Evolutionary conservation across 2,797 vertebrate genomes (phyloP), one percentile per base, ranked within the genome.

Genomic region (Sternarchorhynchus goeldii): DNA sequence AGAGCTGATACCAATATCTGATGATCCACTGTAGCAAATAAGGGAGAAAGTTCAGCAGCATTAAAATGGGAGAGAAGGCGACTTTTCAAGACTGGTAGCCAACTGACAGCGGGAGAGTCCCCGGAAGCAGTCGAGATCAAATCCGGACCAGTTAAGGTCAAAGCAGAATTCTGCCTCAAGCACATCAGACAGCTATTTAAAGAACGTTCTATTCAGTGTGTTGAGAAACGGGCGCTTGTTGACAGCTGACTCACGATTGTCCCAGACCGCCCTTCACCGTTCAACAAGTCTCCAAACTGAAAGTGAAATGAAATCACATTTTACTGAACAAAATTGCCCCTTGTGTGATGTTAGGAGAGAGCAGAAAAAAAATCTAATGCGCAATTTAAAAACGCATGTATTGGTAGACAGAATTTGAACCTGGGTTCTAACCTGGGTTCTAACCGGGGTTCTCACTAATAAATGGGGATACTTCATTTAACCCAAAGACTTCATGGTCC

Each of bases 401-500:
- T 10, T 57, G 45, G 31, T 70, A 50, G 45, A 18, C 53, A 71
- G 55, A 39, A 58, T 58, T 58, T 72, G 69, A 55, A 72, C 5
- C 25, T 25, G 25, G 25, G 55, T 18, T 18, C 50, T 20, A 55
- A 72, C 5, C 25, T 25, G 25, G 25, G 55, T 18, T 18, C 50
- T 20, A 25, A 45, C 32, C 2, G 58, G 31, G 34, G 20, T 72
- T 58, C 31, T 70, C 53, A 70, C 68, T 58, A 58, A 72, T 72
- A 72, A 31, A 5, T 72, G 31, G 12, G 34, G 25, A 25, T 72
- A 16, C n/a, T 58, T 21, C 25, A 57, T 58, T 72, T 31, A 58
- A 72, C 50, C 55, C 55, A 36, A 20, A 72, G 53, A 55, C 69
- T 72, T 72, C 57, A 72, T 36, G 31, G n/a, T 72, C n/a, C 31